phyloP scores from a whole-genome alignment of 2,113 vertebrate genomes.

The Hydropotes inermis region DNA sequence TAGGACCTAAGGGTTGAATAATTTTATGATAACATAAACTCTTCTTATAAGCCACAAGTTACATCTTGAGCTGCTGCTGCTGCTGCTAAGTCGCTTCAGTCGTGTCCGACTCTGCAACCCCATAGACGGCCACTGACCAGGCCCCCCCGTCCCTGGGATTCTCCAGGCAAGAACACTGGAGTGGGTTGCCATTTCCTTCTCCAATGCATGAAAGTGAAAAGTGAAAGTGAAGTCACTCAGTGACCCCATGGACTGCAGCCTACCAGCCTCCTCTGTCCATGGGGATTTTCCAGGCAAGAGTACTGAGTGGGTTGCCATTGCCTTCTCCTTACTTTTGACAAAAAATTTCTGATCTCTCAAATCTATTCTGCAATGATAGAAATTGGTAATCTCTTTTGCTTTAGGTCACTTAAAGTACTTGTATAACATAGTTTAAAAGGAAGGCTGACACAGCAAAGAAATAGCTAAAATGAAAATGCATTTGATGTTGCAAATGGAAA shows the following conservation, averaged over 20 bases:
- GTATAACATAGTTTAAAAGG: not conserved
- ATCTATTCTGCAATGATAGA: not conserved
- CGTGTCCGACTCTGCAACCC: no score
- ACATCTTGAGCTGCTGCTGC: not conserved
- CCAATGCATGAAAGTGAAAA: no score
- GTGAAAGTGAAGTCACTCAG: no score
- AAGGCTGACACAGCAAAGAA: not conserved
- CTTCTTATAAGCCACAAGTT: not conserved
- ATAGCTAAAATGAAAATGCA: not conserved
- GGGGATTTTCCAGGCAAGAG: no score
- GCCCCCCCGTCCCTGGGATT: no score
- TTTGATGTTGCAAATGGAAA: not conserved
- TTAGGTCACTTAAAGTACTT: conserved; percentile 10
- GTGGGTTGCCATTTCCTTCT: no score
- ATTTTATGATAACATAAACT: not conserved
- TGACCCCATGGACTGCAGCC: no score
- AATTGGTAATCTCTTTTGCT: conserved; percentile 22
- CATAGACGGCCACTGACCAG: no score
- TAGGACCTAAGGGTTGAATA: not conserved
- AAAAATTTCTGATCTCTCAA: not conserved
- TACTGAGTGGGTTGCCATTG: no score
- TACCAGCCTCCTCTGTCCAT: no score
- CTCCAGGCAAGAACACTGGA: no score
- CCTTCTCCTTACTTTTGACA: not conserved
- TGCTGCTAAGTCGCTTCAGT: no score